phyloP scores from a whole-genome alignment of 2,888 invertebrate species.

The Dicyrtomina minuta region DNA sequence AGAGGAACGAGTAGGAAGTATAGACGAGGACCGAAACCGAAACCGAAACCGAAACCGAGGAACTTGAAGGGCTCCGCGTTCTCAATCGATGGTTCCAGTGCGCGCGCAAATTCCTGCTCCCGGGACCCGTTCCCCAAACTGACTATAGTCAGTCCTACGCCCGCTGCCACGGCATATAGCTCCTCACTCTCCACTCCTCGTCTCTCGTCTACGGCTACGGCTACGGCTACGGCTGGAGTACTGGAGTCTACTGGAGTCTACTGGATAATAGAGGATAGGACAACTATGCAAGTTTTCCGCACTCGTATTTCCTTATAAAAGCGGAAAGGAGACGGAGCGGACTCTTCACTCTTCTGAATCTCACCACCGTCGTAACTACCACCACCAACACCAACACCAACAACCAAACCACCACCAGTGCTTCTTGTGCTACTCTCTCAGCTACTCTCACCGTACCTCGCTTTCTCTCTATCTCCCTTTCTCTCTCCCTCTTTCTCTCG shows the following conservation, averaged over 20 bases:
- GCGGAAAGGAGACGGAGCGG: constrained; percentile 14
- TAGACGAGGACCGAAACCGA: too few relatives aligned
- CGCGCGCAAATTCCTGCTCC: constrained; percentile 46
- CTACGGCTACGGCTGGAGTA: not conserved
- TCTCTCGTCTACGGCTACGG: constrained; percentile 1
- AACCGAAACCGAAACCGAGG: too few relatives aligned
- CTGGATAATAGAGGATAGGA: too few relatives aligned
- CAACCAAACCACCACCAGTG: not conserved
- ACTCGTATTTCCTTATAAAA: constrained; percentile 9
- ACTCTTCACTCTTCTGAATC: constrained; percentile 16
- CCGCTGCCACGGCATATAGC: too few relatives aligned
- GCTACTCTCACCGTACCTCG: not conserved
- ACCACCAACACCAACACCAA: not conserved
- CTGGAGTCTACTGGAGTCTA: too few relatives aligned
- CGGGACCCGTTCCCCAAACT: constrained; percentile 32
- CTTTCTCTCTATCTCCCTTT: constrained; percentile 1
- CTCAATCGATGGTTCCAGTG: constrained; percentile 41
- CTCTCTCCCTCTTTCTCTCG: not conserved
- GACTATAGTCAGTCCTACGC: too few relatives aligned
- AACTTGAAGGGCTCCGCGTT: constrained; percentile 37
- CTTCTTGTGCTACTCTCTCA: not conserved
- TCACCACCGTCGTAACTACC: constrained; percentile 8
- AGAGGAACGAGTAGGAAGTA: too few relatives aligned
- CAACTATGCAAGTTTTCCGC: not conserved
- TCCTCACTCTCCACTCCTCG: constrained; percentile 5